Conservation (phyloP, 1,140 invertebrate species). For the Eriosoma lanigerum region DNA sequence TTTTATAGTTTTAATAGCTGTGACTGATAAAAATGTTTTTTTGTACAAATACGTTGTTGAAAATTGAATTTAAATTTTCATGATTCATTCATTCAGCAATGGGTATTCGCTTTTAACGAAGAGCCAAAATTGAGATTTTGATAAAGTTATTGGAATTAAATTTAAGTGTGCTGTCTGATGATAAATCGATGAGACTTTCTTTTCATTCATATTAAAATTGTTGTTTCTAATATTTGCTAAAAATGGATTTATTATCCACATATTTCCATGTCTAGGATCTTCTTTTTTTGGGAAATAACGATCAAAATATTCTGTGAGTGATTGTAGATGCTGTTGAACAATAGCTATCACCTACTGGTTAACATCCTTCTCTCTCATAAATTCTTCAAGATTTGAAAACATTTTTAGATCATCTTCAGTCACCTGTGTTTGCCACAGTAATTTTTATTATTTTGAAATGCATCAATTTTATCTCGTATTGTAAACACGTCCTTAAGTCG, state of each 20-base stretch:
- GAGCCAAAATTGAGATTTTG: too few species aligned
- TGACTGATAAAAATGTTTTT: too few species aligned
- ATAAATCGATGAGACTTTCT: conserved; percentile 21
- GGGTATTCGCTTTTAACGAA: too few species aligned
- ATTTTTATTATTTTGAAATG: conserved; percentile 27
- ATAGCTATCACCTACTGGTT: conserved; percentile 28
- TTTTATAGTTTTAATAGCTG: too few species aligned
- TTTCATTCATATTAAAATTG: not conserved
- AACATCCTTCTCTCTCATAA: not conserved
- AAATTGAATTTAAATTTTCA: too few species aligned
- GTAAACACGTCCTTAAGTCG: conserved; percentile 39
- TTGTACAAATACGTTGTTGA: too few species aligned
- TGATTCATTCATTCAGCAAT: too few species aligned
- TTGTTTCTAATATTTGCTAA: not conserved
- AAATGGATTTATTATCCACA: conserved; percentile 8
- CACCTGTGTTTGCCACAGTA: conserved; percentile 17
- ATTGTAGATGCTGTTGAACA: conserved; percentile 22
- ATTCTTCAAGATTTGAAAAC: not conserved
- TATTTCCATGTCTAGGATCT: not conserved
- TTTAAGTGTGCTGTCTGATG: not conserved
- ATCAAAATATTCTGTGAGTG: not conserved
- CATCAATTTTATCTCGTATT: conserved; percentile 48
- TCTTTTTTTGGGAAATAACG: not conserved
- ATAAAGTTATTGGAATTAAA: too few species aligned
- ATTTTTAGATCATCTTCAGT: conserved; percentile 34